Conservation (phyloP, 2,888 invertebrate genomes). For the Deilephila elpenor region DNA sequence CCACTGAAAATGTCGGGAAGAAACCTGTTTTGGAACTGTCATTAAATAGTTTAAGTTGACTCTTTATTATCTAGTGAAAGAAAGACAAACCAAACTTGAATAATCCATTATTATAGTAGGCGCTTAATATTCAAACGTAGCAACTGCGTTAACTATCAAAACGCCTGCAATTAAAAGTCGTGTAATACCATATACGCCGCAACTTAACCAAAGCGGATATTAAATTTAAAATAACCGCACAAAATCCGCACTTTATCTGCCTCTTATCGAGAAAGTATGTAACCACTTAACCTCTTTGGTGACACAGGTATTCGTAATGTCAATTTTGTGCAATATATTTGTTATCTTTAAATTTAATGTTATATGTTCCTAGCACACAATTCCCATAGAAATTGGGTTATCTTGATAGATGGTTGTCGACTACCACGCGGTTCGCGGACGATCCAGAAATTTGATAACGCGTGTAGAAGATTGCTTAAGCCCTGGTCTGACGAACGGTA, state of each 20-base stretch:
- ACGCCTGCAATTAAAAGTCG: no score
- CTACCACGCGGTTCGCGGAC: constrained; percentile 52
- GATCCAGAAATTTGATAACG: constrained; percentile 60
- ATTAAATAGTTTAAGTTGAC: no score
- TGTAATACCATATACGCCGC: no score
- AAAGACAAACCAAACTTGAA: no score
- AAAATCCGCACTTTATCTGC: background rate
- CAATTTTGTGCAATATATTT: constrained; percentile 50
- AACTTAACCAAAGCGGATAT: background rate
- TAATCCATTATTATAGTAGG: no score
- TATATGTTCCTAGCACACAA: constrained; percentile 60
- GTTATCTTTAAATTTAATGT: constrained; percentile 42
- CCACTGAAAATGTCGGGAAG: no score
- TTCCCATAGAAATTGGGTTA: constrained; percentile 78
- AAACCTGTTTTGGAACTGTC: no score
- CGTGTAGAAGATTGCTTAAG: constrained; percentile 36
- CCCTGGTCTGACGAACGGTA: no score
- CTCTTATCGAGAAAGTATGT: constrained; percentile 15
- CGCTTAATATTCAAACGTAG: no score
- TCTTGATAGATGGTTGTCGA: constrained; percentile 74
- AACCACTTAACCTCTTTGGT: constrained; percentile 17
- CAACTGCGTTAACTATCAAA: no score
- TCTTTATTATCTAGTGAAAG: no score
- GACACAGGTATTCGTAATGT: constrained; percentile 28
- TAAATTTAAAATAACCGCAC: background rate